A percentile compares a stretch with the other conserved stretches of the same genome.
Conservation (phyloP, 2,888 invertebrate genomes). For the Micropterix aruncella region DNA sequence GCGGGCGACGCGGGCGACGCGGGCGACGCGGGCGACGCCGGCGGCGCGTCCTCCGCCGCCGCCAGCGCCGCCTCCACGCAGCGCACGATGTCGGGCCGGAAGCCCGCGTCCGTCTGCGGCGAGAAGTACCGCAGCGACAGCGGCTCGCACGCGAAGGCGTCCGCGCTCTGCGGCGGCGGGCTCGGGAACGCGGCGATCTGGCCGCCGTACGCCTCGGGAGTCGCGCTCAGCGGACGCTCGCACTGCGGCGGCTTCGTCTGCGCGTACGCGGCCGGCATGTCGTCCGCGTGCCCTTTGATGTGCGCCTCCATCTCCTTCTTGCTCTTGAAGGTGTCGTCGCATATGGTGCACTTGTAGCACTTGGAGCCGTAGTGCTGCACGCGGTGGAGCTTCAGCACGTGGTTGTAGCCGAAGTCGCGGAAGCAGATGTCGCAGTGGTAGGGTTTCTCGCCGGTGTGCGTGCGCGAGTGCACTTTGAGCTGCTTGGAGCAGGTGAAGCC, state of each 20-base stretch:
- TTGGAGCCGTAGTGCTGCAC: slow-evolving; percentile 87
- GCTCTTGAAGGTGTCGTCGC: slow-evolving; percentile 80
- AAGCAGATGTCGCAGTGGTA: slow-evolving; percentile 86
- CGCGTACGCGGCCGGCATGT: slow-evolving; percentile 16
- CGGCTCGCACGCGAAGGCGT: slow-evolving; percentile 11
- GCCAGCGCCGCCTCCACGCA: slow-evolving; percentile 49
- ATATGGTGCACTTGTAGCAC: slow-evolving; percentile 84
- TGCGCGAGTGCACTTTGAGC: slow-evolving; percentile 80
- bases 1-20: slow-evolving; percentile 43
- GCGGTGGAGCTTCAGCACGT: slow-evolving; percentile 76
- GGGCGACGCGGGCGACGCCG: slow-evolving; percentile 43
- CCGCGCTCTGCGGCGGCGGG: slow-evolving; percentile 10
- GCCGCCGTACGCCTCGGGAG: slow-evolving; percentile 11
- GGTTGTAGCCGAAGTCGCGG: slow-evolving; percentile 83
- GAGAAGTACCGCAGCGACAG: slow-evolving; percentile 17
- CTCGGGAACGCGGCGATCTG: slow-evolving; percentile 10
- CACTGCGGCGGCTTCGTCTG: slow-evolving; percentile 5
- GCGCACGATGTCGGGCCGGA: slow-evolving; percentile 36
- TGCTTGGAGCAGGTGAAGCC: slow-evolving; percentile 89
- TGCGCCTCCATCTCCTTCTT: slow-evolving; percentile 86
- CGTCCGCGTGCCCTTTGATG: slow-evolving; percentile 62
- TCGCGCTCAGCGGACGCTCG: slow-evolving; percentile 1
- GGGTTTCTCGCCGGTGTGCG: slow-evolving; percentile 83
- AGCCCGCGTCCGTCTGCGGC: slow-evolving; percentile 21
- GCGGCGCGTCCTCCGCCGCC: slow-evolving; percentile 32